A percentile compares a stretch with the other conserved stretches of the same genome.
Conservation (phyloP, 2,797 vertebrate species). For the Tinamus major region DNA sequence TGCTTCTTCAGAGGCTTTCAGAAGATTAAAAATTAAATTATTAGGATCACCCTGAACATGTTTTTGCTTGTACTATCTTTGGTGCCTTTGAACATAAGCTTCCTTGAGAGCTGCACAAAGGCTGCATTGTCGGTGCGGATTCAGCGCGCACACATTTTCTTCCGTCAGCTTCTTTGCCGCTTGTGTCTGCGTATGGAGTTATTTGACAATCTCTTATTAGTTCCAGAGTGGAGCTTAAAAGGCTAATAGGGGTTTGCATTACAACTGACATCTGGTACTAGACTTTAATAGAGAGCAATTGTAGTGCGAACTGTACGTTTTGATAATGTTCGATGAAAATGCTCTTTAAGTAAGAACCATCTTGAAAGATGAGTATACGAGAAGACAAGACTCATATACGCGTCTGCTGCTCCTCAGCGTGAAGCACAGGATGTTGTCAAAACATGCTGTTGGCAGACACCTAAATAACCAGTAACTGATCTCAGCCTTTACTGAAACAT, state of each 20-base stretch:
- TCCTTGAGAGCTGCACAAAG: neutral
- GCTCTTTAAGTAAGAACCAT: constrained; percentile 63
- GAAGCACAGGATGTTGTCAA: constrained; percentile 52
- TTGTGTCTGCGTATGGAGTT: constrained; percentile 86
- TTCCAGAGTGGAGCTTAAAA: constrained; percentile 88
- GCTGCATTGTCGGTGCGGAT: neutral
- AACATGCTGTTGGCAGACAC: constrained; percentile 64
- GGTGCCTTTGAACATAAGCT: neutral
- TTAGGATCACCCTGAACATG: neutral
- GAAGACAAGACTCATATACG: neutral
- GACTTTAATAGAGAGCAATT: constrained; percentile 71
- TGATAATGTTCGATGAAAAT: constrained; percentile 64
- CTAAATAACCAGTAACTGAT: constrained; percentile 51
- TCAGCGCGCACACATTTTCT: neutral
- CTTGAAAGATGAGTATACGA: constrained; percentile 61
- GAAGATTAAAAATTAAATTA: constrained; percentile 20
- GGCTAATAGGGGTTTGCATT: constrained; percentile 92
- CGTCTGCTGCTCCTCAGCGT: constrained; percentile 39
- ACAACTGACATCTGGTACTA: constrained; percentile 90
- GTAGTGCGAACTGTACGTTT: constrained; percentile 63
- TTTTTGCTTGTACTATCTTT: neutral
- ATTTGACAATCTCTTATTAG: constrained; percentile 92
- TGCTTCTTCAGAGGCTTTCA: neutral
- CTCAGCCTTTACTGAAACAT: neutral
- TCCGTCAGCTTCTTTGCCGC: constrained; percentile 57